Conservation (phyloP, 2,888 invertebrate genomes). For the Magallana nippona region DNA sequence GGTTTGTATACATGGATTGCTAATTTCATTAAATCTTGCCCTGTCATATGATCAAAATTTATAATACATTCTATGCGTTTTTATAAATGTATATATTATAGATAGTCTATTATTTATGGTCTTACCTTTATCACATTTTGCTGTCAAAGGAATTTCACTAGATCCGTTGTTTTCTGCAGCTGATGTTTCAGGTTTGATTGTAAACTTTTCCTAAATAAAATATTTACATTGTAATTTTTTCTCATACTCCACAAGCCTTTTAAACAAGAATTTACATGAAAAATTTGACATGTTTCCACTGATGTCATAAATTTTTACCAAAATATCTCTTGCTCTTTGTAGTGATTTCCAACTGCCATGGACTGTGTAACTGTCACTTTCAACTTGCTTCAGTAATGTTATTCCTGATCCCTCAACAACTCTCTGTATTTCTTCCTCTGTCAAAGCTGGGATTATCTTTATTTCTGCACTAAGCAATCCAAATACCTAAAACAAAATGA, state of each 20-base stretch:
- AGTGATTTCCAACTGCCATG: conserved; percentile 16
- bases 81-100: too few relatives aligned
- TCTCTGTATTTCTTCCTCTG: conserved; percentile 8
- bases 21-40: too few relatives aligned
- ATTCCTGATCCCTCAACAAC: conserved; percentile 2
- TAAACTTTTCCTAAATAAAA: too few relatives aligned
- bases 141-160: too few relatives aligned
- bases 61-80: too few relatives aligned
- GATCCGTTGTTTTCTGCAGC: too few relatives aligned
- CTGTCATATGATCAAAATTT: too few relatives aligned
- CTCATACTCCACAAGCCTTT: background rate
- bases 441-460: conserved; percentile 10
- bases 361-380: conserved; percentile 14
- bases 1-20: too few relatives aligned
- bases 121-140: too few relatives aligned
- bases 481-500: background rate
- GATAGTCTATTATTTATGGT: too few relatives aligned
- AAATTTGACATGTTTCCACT: background rate
- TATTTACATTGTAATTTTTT: background rate
- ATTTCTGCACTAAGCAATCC: conserved; percentile 23
- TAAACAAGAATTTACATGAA: background rate
- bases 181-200: too few relatives aligned
- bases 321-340: background rate
- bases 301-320: background rate
- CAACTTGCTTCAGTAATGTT: background rate